phyloP scores from a whole-genome alignment of 2,888 invertebrate species.

The Cryptus armator region DNA sequence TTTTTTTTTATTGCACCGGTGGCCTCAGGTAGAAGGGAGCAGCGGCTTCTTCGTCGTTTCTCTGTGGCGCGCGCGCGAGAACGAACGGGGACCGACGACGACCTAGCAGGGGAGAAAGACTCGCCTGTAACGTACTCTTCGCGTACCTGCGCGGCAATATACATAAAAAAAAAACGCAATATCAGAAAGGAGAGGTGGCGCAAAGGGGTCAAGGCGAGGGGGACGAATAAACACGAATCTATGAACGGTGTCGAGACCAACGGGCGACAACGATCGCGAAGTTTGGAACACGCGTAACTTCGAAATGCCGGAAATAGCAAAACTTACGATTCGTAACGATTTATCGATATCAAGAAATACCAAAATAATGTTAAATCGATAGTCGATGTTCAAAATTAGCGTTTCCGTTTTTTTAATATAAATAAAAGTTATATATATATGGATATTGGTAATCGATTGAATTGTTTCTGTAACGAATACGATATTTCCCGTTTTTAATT shows the following conservation, averaged over 20 bases:
- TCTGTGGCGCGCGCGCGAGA: constrained; percentile 29
- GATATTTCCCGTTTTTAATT: no score
- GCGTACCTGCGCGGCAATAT: constrained; percentile 35
- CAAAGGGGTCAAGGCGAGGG: constrained; percentile 65
- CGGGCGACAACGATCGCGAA: not conserved
- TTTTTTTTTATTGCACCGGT: constrained; percentile 68
- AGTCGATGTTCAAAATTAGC: not conserved
- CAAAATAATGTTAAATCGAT: not conserved
- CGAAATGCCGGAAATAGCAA: not conserved
- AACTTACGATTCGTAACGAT: not conserved
- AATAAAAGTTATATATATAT: no score
- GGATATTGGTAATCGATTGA: no score
- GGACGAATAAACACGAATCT: constrained; percentile 53
- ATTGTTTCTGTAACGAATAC: no score
- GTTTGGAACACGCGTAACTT: constrained; percentile 6
- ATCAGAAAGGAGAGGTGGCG: constrained; percentile 40
- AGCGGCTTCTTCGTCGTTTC: constrained; percentile 52
- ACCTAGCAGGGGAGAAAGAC: constrained; percentile 41
- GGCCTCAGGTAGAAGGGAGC: constrained; percentile 65
- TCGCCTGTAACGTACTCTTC: constrained; percentile 48
- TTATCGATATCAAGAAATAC: no score
- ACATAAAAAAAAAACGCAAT: constrained; percentile 2
- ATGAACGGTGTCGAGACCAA: constrained; percentile 25
- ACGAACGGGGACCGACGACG: constrained; percentile 16
- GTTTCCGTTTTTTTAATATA: no score